Conservation (phyloP, 1,140 invertebrate species). For the Chionoecetes opilio region DNA sequence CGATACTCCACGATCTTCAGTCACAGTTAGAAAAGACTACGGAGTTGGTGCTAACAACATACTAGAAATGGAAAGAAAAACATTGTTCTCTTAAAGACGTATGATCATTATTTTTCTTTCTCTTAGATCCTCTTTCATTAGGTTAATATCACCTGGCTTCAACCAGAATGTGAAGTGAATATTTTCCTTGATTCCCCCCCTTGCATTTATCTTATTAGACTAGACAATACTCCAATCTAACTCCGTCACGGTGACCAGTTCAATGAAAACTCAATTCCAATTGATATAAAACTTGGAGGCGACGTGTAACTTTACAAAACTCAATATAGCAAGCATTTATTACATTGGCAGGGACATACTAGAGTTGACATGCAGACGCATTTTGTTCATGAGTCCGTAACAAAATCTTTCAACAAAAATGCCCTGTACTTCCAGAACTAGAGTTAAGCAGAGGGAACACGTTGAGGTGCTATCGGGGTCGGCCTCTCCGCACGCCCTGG, state of each 20-base stretch:
- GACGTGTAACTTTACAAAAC: slow-evolving; percentile 72
- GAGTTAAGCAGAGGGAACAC: neutral
- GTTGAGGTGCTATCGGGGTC: slow-evolving; percentile 59
- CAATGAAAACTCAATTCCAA: slow-evolving; percentile 74
- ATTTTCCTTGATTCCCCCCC: slow-evolving; percentile 22
- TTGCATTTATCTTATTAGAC: neutral
- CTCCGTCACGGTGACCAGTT: slow-evolving; percentile 32
- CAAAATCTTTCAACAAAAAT: neutral
- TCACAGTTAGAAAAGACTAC: no score
- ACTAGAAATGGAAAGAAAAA: no score
- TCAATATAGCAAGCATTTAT: slow-evolving; percentile 63
- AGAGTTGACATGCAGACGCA: neutral
- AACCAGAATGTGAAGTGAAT: neutral
- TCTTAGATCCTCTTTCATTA: no score
- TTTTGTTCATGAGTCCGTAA: slow-evolving; percentile 50
- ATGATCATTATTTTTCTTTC: no score
- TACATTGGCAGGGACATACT: slow-evolving; percentile 32
- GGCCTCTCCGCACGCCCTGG: neutral
- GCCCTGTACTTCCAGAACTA: neutral
- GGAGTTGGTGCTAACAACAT: no score
- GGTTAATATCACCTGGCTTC: no score
- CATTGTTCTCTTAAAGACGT: no score
- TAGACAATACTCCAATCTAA: slow-evolving; percentile 69
- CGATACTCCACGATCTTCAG: no score
- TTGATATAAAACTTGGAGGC: slow-evolving; percentile 65